These are phyloP conservation scores for Coracias cyanogaster DNA, from an alignment of 2,797 vertebrate species.

Conservation along the genomic window DNA sequence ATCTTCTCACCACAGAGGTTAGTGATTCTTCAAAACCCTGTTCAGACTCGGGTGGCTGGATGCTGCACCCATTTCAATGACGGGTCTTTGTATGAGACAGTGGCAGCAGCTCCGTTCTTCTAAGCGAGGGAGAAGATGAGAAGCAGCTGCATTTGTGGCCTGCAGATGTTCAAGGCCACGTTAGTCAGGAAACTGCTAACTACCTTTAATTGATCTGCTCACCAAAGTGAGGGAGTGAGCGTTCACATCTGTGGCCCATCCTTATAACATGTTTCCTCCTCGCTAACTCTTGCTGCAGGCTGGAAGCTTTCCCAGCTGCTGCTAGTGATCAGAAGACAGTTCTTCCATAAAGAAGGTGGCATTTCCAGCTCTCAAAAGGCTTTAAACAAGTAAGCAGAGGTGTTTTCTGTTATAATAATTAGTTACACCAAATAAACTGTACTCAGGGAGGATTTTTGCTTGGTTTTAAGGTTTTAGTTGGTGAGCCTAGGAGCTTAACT, in stretches of 20 bases:
- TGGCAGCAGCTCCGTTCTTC: background rate
- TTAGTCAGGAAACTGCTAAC: slow-evolving; percentile 33
- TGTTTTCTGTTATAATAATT: background rate
- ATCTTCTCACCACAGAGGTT: background rate
- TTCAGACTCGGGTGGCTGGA: background rate
- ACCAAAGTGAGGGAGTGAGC: background rate
- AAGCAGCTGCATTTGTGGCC: slow-evolving; percentile 5
- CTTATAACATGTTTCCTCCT: slow-evolving; percentile 15
- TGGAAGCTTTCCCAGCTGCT: slow-evolving; percentile 51
- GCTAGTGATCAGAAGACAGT: background rate
- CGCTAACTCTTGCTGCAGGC: slow-evolving; percentile 28
- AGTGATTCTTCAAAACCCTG: background rate
- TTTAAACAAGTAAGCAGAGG: background rate
- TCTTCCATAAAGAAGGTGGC: background rate
- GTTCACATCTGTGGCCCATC: slow-evolving; percentile 44
- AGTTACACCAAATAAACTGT: background rate
- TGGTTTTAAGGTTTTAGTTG: background rate
- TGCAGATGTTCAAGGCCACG: slow-evolving; percentile 30
- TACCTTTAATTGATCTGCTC: slow-evolving; percentile 42
- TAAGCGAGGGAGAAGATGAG: background rate
- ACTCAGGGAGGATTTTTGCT: background rate
- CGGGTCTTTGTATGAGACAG: background rate
- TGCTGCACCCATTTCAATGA: background rate
- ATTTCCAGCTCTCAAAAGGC: background rate
- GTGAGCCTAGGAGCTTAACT: background rate